These are phyloP conservation scores for Andricus quercusramuli DNA, from an alignment of 2,888 invertebrate genomes.

Conservation along the genomic window DNA sequence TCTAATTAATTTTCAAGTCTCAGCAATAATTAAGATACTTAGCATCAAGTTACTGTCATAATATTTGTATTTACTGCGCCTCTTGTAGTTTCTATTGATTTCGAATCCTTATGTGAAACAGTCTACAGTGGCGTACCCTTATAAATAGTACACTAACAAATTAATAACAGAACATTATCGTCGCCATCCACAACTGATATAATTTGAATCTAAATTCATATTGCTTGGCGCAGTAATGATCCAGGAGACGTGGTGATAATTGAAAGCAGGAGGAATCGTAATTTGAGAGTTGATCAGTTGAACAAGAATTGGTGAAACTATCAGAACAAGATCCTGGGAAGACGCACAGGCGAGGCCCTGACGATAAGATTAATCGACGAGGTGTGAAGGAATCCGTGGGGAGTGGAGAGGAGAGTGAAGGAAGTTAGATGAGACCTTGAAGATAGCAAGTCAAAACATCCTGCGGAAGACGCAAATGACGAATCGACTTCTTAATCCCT, in stretches of 20 bases:
- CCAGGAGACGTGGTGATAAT: neutral
- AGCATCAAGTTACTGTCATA: neutral
- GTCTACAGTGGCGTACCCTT: too few relatives aligned
- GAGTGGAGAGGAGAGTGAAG: constrained; percentile 44
- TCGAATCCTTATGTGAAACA: too few relatives aligned
- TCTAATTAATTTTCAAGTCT: neutral
- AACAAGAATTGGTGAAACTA: neutral
- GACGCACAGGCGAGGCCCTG: constrained; percentile 39
- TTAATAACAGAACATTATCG: too few relatives aligned
- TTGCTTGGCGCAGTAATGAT: neutral
- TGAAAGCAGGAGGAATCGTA: constrained; percentile 22
- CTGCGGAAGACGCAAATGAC: constrained; percentile 63
- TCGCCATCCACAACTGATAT: too few relatives aligned
- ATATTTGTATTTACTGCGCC: too few relatives aligned
- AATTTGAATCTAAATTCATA: too few relatives aligned
- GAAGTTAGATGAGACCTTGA: constrained; percentile 41
- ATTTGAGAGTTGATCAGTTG: neutral
- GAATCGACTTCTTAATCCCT: constrained; percentile 71
- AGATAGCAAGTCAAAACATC: constrained; percentile 50
- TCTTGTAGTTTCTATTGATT: neutral
- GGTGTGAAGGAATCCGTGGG: constrained; percentile 62
- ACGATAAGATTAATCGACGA: constrained; percentile 59
- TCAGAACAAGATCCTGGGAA: neutral
- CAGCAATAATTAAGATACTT: neutral
- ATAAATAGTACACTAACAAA: too few relatives aligned